These are phyloP conservation scores for Arctia plantaginis DNA, from an alignment of 2,888 invertebrate genomes.

Conservation along the genomic window DNA sequence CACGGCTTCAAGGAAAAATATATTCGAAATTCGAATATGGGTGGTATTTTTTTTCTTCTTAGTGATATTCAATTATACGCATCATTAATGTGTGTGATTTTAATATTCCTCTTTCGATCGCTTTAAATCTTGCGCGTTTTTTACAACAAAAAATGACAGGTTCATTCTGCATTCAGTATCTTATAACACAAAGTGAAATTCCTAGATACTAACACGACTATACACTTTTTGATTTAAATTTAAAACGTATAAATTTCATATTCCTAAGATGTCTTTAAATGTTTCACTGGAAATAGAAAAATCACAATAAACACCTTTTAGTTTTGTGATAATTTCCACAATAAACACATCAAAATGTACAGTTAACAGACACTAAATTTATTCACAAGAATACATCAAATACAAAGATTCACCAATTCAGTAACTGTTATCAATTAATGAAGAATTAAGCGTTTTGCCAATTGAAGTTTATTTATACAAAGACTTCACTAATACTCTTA, in stretches of 20 bases:
- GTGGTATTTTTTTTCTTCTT: constrained; percentile 27
- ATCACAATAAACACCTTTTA: too few relatives aligned
- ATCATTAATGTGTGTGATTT: not conserved
- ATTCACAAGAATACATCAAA: not conserved
- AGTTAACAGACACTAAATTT: not conserved
- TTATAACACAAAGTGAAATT: not conserved
- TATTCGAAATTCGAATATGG: constrained; percentile 33
- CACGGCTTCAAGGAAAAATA: constrained; percentile 35
- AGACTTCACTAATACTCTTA: not conserved
- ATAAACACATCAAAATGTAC: not conserved
- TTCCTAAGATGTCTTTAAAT: too few relatives aligned
- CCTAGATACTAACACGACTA: not conserved
- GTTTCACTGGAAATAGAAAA: too few relatives aligned
- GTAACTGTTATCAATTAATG: not conserved
- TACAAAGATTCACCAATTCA: not conserved
- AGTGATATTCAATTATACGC: not conserved
- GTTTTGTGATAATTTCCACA: too few relatives aligned
- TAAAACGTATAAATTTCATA: too few relatives aligned
- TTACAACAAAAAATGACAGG: too few relatives aligned
- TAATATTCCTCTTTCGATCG: not conserved
- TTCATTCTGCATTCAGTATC: not conserved
- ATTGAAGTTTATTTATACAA: not conserved
- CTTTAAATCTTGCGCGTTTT: not conserved
- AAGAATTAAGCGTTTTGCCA: not conserved
- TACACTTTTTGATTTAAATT: not conserved